phyloP scores from a whole-genome alignment of 1,140 invertebrate genomes.

The Rhyacophila brunnea region DNA sequence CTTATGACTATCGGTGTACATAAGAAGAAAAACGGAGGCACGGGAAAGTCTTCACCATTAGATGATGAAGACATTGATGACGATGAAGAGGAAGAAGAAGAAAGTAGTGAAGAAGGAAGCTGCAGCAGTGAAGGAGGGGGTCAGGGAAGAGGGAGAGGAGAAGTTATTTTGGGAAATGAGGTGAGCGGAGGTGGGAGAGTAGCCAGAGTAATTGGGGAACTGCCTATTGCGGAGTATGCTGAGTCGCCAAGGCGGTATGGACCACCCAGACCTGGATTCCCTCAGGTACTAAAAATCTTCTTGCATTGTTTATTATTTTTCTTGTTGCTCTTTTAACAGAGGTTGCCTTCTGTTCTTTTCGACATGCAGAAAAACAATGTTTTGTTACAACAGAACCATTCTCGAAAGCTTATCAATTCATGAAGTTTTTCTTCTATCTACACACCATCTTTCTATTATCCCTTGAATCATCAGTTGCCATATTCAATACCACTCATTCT shows the following conservation, averaged over 20 bases:
- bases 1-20: slow-evolving; percentile 47
- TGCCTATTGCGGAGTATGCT: slow-evolving; percentile 89
- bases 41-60: slow-evolving; percentile 25
- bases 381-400: no score
- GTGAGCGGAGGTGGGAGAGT: slow-evolving; percentile 58
- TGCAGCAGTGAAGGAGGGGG: slow-evolving; percentile 42
- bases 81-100: slow-evolving; percentile 40
- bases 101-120: slow-evolving; percentile 41
- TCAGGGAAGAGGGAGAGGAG: slow-evolving; percentile 35
- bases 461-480: no score
- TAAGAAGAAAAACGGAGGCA: slow-evolving; percentile 13
- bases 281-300: slow-evolving; percentile 44
- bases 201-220: slow-evolving; percentile 78
- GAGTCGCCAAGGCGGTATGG: slow-evolving; percentile 87
- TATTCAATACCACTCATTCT: no score
- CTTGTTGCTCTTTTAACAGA: no score
- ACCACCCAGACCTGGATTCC: slow-evolving; percentile 52
- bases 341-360: no score
- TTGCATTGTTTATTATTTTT: neutral
- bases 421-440: no score
- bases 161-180: no score
- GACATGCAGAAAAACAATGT: no score
- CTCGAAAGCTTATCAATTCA: no score
- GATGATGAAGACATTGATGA: slow-evolving; percentile 39
- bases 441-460: no score